phyloP scores from a whole-genome alignment of 2,888 invertebrate genomes.

The Metopia argyrocephala region DNA sequence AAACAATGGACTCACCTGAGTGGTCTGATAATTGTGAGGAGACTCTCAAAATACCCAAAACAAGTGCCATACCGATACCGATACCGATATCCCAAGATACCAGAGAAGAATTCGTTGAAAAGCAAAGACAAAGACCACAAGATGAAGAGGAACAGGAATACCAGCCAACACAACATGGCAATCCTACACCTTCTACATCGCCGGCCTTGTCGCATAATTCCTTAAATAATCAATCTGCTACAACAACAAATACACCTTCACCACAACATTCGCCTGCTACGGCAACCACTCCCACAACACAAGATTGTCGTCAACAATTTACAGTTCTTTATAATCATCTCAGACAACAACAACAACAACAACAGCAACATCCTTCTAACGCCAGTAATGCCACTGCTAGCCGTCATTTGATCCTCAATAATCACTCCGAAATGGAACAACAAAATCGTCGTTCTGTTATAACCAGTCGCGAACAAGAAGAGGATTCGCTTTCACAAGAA shows the following conservation, averaged over 20 bases:
- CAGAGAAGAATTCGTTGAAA: no score
- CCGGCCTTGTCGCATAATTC: conserved; percentile 52
- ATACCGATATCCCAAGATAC: no score
- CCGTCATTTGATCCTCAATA: conserved; percentile 46
- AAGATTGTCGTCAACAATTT: conserved; percentile 72
- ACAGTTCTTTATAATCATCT: conserved; percentile 77
- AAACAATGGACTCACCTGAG: conserved; percentile 21
- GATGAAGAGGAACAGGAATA: conserved; percentile 3
- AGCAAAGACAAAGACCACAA: conserved; percentile 14
- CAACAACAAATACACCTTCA: conserved; percentile 16
- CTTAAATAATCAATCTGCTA: conserved; percentile 26
- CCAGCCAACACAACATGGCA: conserved; percentile 1
- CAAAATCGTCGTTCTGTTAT: conserved; percentile 69
- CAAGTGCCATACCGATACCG: conserved; percentile 53
- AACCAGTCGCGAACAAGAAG: conserved; percentile 68
- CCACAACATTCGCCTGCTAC: conserved; percentile 39
- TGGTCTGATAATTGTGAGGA: conserved; percentile 47
- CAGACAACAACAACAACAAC: conserved; percentile 71
- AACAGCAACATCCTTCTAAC: conserved; percentile 66
- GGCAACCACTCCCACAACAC: conserved; percentile 27
- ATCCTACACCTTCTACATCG: conserved; percentile 54
- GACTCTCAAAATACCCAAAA: conserved; percentile 30
- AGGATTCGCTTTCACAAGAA: conserved; percentile 58
- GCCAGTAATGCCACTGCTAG: conserved; percentile 42
- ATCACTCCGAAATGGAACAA: conserved; percentile 65